These are phyloP conservation scores for Argya squamiceps DNA, from an alignment of 2,797 vertebrate species.

Conservation along the genomic window DNA sequence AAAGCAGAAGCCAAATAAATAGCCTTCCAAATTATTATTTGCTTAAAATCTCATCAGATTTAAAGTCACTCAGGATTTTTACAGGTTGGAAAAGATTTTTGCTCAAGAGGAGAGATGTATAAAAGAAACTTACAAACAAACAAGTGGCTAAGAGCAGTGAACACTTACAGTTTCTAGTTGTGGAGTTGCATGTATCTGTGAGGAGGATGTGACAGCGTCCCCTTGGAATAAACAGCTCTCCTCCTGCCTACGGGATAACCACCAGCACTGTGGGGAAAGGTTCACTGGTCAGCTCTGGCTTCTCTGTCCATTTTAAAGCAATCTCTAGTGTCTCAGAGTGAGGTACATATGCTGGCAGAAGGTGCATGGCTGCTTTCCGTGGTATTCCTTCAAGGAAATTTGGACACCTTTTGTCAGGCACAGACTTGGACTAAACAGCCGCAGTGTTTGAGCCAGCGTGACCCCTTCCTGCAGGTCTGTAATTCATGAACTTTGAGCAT, in stretches of 20 bases:
- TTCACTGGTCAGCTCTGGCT: neutral
- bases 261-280: neutral
- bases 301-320: neutral
- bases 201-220: neutral
- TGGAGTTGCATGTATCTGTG: neutral
- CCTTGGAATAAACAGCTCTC: neutral
- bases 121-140: neutral
- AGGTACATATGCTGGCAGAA: neutral
- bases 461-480: neutral
- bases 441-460: neutral
- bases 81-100: neutral
- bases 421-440: neutral
- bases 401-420: neutral
- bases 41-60: neutral
- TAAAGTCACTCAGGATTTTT: neutral
- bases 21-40: neutral
- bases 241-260: neutral
- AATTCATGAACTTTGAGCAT: neutral
- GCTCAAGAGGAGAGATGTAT: neutral
- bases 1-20: neutral
- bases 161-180: rapidly evolving
- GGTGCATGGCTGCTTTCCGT: neutral
- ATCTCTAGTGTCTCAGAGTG: neutral
- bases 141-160: neutral
- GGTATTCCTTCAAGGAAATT: neutral